These are phyloP conservation scores for Sciurus carolinensis DNA, from an alignment of 2,797 vertebrate genomes.

Conservation along the genomic window DNA sequence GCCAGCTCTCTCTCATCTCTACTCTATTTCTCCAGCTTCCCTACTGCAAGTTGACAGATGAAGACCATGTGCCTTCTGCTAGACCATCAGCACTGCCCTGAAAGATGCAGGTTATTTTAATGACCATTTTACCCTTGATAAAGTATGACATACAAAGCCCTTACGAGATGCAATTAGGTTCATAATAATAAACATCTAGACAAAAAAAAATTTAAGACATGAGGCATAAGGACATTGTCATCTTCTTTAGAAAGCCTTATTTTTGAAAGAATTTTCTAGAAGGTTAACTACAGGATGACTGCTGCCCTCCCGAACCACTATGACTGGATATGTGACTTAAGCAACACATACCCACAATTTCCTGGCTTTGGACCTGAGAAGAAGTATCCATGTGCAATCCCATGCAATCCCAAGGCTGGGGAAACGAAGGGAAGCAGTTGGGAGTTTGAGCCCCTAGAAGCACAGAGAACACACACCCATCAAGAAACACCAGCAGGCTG, in stretches of 20 bases:
- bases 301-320: background rate
- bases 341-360: background rate
- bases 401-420: background rate
- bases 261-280: conserved; percentile 69
- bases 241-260: conserved; percentile 29
- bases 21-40: background rate
- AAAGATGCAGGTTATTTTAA: conserved; percentile 26
- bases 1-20: background rate
- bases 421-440: background rate
- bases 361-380: background rate
- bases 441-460: background rate
- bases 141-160: background rate
- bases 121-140: background rate
- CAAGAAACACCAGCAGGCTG: background rate
- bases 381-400: background rate
- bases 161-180: conserved; percentile 17
- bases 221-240: background rate
- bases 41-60: background rate
- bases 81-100: background rate
- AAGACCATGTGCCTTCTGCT: conserved; percentile 5
- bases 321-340: background rate
- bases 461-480: background rate
- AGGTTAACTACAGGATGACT: background rate
- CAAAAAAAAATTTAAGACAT: background rate
- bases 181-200: conserved; percentile 52